These are phyloP conservation scores for Diabrotica undecimpunctata DNA, from an alignment of 1,140 invertebrate genomes.

Conservation along the genomic window DNA sequence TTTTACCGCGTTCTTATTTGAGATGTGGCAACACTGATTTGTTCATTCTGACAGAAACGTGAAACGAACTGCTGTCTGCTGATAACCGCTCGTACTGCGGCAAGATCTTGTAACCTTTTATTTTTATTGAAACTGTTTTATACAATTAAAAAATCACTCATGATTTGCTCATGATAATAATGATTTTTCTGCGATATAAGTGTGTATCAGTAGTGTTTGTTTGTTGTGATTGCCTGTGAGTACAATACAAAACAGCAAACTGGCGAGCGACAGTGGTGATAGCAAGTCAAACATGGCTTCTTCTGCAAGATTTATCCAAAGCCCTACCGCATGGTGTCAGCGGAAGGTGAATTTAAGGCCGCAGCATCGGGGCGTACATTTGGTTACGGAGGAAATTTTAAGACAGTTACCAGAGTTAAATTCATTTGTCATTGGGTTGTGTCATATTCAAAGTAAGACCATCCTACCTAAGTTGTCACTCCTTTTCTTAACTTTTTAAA, in stretches of 20 bases:
- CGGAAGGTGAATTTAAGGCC: conserved; percentile 91
- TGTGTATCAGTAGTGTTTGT: conserved; percentile 37
- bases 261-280: conserved; percentile 47
- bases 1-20: too few species aligned
- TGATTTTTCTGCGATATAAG: conserved; percentile 39
- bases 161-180: conserved; percentile 50
- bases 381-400: conserved; percentile 92
- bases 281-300: conserved; percentile 73
- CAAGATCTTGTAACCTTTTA: conserved; percentile 45
- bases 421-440: conserved; percentile 89
- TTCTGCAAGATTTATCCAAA: conserved; percentile 81
- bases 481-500: conserved; percentile 13
- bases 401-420: conserved; percentile 88
- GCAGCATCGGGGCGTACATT: conserved; percentile 89
- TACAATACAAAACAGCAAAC: conserved; percentile 44
- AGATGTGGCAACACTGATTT: neutral
- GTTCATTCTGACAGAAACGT: neutral
- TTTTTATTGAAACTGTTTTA: conserved; percentile 37
- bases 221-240: conserved; percentile 40
- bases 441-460: conserved; percentile 91
- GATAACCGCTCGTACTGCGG: conserved; percentile 41
- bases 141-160: conserved; percentile 35
- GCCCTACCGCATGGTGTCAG: conserved; percentile 94
- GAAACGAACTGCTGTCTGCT: conserved; percentile 2
- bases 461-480: neutral